Evolutionary conservation across 2,113 vertebrate genomes (phyloP).

Genomic region (Lepus americanus): DNA sequence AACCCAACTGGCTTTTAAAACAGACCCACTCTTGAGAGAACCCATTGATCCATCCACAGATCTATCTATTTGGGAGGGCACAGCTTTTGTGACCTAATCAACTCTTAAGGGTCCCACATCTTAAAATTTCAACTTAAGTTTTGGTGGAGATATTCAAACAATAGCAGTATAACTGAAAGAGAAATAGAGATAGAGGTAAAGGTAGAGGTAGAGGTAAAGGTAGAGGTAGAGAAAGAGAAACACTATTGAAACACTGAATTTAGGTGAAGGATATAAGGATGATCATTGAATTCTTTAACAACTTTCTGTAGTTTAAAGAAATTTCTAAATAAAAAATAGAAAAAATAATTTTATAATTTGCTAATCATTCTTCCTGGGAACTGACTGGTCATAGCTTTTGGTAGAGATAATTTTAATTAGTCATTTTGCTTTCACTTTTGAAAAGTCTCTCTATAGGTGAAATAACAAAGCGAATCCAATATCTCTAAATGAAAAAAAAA

Average conservation of each 20-base stretch:
- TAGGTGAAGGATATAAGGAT: not conserved
- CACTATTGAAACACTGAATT: not conserved
- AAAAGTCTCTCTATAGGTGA: not conserved
- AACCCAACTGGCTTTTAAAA: too few species aligned
- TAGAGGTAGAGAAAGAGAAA: not conserved
- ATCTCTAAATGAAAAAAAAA: not conserved
- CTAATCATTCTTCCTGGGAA: not conserved
- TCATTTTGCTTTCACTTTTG: constrained; percentile 40
- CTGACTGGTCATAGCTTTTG: not conserved
- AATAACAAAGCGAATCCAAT: not conserved
- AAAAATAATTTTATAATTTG: not conserved
- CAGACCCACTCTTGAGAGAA: too few species aligned
- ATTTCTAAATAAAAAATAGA: not conserved
- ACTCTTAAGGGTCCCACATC: too few species aligned
- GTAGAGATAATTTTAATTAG: not conserved
- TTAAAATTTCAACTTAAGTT: too few species aligned
- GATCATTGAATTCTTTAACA: not conserved
- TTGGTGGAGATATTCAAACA: too few species aligned
- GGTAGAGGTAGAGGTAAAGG: too few species aligned
- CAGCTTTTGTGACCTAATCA: too few species aligned
- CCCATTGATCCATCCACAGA: too few species aligned
- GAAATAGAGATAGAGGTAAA: not conserved
- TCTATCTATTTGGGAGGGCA: too few species aligned
- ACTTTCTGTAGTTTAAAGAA: constrained; percentile 20
- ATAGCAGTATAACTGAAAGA: not conserved